Percentiles rank a stretch among this genome's conserved stretches.
phyloP scores from a whole-genome alignment of 2,888 invertebrate genomes.

The Ectemnius continuus region DNA sequence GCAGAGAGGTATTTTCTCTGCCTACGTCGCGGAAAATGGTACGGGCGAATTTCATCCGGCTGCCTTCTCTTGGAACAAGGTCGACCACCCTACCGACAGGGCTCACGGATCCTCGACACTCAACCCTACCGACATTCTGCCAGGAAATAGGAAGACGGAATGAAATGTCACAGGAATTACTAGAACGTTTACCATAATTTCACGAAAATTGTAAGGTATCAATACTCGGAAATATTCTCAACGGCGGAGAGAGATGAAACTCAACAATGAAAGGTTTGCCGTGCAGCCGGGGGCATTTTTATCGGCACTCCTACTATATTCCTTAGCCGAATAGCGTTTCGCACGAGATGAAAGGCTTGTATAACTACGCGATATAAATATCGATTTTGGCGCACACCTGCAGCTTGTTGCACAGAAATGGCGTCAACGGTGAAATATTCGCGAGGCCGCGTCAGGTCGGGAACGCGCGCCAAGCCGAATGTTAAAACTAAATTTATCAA shows the following conservation, averaged over 20 bases:
- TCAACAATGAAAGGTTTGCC: too few species aligned
- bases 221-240: too few species aligned
- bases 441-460: not conserved
- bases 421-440: slow-evolving; percentile 4
- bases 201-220: not conserved
- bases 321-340: not conserved
- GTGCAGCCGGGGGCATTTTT: too few species aligned
- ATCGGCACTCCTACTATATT: too few species aligned
- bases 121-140: not conserved
- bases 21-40: slow-evolving; percentile 57
- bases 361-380: slow-evolving; percentile 2
- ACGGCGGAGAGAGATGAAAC: too few species aligned
- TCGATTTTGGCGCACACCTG: not conserved
- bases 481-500: slow-evolving; percentile 7
- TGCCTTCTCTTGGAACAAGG: slow-evolving; percentile 30
- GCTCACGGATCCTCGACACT: slow-evolving; percentile 16
- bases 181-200: not conserved
- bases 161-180: not conserved
- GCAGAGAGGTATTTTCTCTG: slow-evolving; percentile 59
- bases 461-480: not conserved
- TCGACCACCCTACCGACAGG: slow-evolving; percentile 23
- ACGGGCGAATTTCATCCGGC: slow-evolving; percentile 46
- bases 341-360: not conserved
- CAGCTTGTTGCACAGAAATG: slow-evolving; percentile 4
- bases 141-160: not conserved